phyloP scores from a whole-genome alignment of 2,797 vertebrate species.

The Sebastolobus altivelis region DNA sequence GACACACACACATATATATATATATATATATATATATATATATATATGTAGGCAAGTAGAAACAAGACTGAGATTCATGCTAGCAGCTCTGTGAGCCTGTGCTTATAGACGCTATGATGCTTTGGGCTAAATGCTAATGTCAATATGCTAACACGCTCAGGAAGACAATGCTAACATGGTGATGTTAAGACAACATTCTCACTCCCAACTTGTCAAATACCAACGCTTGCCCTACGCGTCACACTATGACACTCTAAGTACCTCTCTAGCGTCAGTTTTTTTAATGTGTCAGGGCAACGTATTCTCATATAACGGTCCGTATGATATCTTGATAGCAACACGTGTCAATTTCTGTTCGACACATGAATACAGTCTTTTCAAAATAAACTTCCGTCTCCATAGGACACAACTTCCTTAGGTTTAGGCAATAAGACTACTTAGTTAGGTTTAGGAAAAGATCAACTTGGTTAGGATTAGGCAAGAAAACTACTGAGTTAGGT shows the following conservation, averaged over 20 bases:
- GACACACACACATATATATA: neutral
- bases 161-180: neutral
- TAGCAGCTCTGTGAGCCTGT: neutral
- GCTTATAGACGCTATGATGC: neutral
- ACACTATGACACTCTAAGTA: too few relatives aligned
- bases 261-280: too few relatives aligned
- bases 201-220: too few relatives aligned
- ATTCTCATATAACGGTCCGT: too few relatives aligned
- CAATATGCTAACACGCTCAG: neutral
- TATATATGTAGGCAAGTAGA: neutral
- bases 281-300: too few relatives aligned
- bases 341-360: rapidly evolving
- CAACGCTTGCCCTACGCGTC: too few relatives aligned
- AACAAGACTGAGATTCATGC: neutral
- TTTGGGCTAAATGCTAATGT: neutral
- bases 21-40: neutral
- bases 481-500: too few relatives aligned
- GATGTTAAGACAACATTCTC: too few relatives aligned
- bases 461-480: too few relatives aligned
- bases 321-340: too few relatives aligned
- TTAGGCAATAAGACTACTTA: neutral
- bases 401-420: neutral
- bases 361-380: neutral
- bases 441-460: too few relatives aligned
- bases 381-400: neutral